Conservation (phyloP, 2,113 vertebrate genomes). For the Eublepharis macularius region DNA sequence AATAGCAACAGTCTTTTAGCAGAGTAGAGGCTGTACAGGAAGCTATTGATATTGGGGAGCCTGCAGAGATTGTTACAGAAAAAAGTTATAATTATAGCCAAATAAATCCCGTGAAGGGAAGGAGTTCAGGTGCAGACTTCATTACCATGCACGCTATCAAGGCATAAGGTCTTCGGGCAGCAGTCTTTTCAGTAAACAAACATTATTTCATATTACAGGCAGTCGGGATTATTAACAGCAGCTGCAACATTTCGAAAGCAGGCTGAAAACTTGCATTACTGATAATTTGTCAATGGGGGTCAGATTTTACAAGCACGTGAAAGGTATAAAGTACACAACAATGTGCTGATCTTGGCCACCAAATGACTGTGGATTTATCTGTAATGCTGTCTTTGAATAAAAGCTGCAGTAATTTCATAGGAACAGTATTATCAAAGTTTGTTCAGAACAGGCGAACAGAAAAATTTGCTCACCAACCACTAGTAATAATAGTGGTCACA, state of each 20-base stretch:
- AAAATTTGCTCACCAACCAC: slow-evolving; percentile 8
- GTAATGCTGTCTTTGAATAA: slow-evolving; percentile 34
- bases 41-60: neutral
- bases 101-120: neutral
- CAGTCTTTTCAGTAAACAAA: slow-evolving; percentile 57
- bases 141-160: slow-evolving; percentile 2
- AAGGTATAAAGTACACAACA: slow-evolving; percentile 17
- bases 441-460: neutral
- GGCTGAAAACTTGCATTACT: slow-evolving; percentile 39
- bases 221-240: slow-evolving; percentile 44
- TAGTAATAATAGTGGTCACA: neutral
- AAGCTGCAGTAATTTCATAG: slow-evolving; percentile 36
- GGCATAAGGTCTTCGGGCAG: slow-evolving; percentile 45
- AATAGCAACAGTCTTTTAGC: neutral
- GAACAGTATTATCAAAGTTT: slow-evolving; percentile 13
- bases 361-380: slow-evolving; percentile 46
- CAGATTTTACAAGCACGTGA: slow-evolving; percentile 50
- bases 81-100: neutral
- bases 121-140: neutral
- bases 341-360: slow-evolving; percentile 1
- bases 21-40: fast-evolving
- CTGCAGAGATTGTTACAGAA: neutral
- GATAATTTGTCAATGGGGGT: slow-evolving; percentile 55
- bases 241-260: slow-evolving; percentile 54
- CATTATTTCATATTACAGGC: slow-evolving; percentile 39